Evolutionary conservation across 2,113 vertebrate species (phyloP).

Genomic region (Natator depressus): DNA sequence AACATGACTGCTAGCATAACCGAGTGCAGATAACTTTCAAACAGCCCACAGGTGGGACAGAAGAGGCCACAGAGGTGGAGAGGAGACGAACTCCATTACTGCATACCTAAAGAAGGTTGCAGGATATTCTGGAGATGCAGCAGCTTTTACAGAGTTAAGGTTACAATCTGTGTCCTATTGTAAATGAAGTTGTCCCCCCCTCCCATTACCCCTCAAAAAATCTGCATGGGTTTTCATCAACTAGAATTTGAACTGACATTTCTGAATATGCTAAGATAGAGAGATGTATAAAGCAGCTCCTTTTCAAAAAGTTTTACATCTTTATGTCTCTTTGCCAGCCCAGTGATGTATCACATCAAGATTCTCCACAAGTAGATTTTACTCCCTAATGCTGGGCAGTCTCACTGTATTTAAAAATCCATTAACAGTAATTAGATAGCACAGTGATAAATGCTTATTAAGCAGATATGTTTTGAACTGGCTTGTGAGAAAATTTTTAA

Average conservation of each 20-base stretch:
- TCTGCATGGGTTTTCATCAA: neutral
- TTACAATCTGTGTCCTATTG: neutral
- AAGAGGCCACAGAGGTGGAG: neutral
- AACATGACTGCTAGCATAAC: accelerated
- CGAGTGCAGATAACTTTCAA: neutral
- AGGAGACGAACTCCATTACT: neutral
- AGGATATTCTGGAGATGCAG: neutral
- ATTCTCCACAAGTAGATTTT: neutral
- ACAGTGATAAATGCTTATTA: neutral
- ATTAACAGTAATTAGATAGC: neutral
- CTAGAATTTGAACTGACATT: neutral
- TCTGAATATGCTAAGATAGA: neutral
- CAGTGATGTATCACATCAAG: neutral
- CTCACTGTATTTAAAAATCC: neutral
- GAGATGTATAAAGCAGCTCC: neutral
- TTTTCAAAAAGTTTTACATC: neutral
- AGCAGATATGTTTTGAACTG: neutral
- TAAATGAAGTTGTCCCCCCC: neutral
- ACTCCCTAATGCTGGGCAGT: neutral
- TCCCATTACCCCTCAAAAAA: neutral
- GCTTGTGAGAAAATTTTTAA: neutral
- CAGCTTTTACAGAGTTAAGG: neutral
- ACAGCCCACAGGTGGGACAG: neutral
- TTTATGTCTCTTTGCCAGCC: neutral
- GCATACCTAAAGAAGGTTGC: neutral